Percentiles rank a stretch among this genome's conserved stretches.
Conservation (phyloP, 2,797 vertebrate genomes). For the Xenopus petersii region DNA sequence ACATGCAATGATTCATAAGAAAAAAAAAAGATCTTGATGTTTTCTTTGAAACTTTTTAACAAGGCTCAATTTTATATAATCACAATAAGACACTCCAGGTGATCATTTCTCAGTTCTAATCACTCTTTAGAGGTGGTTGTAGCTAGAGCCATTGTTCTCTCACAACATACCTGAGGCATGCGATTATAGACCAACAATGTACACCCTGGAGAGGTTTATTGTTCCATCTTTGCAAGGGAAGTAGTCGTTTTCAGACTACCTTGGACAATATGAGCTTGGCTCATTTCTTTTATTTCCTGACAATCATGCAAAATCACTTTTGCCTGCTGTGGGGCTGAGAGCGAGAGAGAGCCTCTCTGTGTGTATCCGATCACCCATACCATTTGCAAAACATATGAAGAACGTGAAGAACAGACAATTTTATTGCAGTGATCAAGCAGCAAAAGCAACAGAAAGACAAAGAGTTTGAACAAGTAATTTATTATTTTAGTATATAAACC, state of each 20-base stretch:
- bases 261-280: conserved; percentile 52
- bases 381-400: background rate
- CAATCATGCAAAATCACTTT: conserved; percentile 59
- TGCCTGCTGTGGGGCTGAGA: conserved; percentile 58
- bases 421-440: background rate
- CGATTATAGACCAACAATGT: conserved; percentile 39
- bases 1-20: background rate
- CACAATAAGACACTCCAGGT: conserved; percentile 38
- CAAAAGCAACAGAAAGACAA: background rate
- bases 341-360: conserved; percentile 41
- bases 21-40: conserved; percentile 38
- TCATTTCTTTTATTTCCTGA: conserved; percentile 58
- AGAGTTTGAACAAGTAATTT: background rate
- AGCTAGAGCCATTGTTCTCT: conserved; percentile 36
- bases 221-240: conserved; percentile 48
- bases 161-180: conserved; percentile 35
- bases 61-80: conserved; percentile 40
- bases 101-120: conserved; percentile 41
- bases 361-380: conserved; percentile 56
- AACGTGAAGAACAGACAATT: background rate
- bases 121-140: conserved; percentile 38
- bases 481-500: background rate
- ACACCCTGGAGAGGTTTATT: conserved; percentile 32
- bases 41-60: conserved; percentile 42
- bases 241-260: conserved; percentile 49